phyloP scores from a whole-genome alignment of 1,140 invertebrate species.

The Hylaeus anthracinus region DNA sequence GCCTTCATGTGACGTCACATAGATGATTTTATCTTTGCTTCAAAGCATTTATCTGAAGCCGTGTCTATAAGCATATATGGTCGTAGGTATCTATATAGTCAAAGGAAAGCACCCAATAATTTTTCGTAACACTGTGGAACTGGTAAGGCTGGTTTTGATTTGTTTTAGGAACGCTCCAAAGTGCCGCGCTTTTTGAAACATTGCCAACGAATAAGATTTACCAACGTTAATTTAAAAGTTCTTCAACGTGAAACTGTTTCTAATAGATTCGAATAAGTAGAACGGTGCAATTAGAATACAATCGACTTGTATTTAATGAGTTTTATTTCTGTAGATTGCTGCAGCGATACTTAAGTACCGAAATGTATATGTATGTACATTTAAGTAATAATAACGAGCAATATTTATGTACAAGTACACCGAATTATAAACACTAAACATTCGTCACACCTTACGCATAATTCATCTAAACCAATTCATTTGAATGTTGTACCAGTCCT shows the following conservation, averaged over 20 bases:
- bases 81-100: too few relatives aligned
- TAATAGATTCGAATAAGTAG: constrained; percentile 1
- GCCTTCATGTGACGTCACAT: too few relatives aligned
- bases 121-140: neutral
- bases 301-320: constrained; percentile 57
- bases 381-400: constrained; percentile 77
- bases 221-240: neutral
- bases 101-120: too few relatives aligned
- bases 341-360: constrained; percentile 71
- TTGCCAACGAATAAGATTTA: neutral
- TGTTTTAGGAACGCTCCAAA: neutral
- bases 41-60: too few relatives aligned
- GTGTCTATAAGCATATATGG: too few relatives aligned
- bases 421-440: constrained; percentile 79
- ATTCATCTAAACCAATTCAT: constrained; percentile 62
- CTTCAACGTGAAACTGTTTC: too few relatives aligned
- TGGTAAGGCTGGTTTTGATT: neutral
- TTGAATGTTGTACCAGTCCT: constrained; percentile 59
- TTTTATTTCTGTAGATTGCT: constrained; percentile 68
- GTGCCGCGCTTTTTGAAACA: constrained; percentile 9
- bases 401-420: constrained; percentile 79
- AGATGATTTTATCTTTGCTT: too few relatives aligned
- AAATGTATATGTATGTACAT: constrained; percentile 76
- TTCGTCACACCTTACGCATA: constrained; percentile 69
- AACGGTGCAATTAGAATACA: constrained; percentile 37